These are phyloP conservation scores for Corapipo altera DNA, from an alignment of 2,113 vertebrate species.

Conservation along the genomic window DNA sequence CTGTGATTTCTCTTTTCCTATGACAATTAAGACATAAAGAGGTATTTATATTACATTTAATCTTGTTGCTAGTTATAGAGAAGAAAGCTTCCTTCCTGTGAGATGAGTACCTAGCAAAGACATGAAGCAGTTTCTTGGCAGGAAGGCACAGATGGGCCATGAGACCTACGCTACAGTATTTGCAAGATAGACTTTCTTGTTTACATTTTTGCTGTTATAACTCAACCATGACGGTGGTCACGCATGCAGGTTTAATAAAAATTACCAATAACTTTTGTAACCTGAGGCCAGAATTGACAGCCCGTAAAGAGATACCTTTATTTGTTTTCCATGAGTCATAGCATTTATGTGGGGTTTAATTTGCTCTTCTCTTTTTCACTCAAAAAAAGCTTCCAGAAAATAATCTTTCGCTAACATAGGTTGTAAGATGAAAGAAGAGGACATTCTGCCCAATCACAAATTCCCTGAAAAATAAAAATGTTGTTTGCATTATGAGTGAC, in stretches of 20 bases:
- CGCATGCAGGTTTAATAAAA: conserved; percentile 10
- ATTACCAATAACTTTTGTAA: neutral
- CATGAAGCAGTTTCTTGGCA: neutral
- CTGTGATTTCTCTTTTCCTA: neutral
- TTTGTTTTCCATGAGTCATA: conserved; percentile 26
- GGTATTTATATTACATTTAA: neutral
- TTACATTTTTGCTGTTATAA: neutral
- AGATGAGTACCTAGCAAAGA: neutral
- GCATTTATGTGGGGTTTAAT: neutral
- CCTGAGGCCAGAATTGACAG: neutral
- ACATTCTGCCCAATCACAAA: neutral
- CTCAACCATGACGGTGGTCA: neutral
- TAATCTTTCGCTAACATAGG: neutral
- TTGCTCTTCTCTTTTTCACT: neutral
- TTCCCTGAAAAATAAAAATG: neutral
- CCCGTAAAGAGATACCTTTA: neutral
- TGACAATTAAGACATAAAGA: neutral
- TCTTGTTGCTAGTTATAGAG: neutral
- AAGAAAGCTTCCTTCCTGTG: neutral
- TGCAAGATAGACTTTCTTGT: neutral
- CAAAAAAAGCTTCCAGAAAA: neutral
- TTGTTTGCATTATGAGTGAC: neutral
- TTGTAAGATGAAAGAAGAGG: neutral
- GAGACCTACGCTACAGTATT: neutral
- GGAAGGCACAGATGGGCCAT: neutral